Conservation (phyloP, 2,113 vertebrate species). For the Tenebrosternarchus preto region DNA sequence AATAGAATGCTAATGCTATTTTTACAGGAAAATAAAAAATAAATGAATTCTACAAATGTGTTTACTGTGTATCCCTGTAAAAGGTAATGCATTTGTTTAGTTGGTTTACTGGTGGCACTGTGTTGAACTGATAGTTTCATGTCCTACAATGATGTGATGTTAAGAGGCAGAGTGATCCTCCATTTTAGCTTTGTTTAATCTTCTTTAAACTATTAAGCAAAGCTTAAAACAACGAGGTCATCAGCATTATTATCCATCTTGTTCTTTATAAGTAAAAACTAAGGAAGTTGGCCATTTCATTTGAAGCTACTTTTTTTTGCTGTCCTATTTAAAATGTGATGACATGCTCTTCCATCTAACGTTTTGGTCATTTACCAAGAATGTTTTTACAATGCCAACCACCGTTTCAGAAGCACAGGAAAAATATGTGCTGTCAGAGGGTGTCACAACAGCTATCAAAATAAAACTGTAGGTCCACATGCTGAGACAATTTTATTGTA, state of each 20-base stretch:
- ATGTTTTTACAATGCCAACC: no score
- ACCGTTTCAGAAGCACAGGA: no score
- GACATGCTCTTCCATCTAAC: not conserved
- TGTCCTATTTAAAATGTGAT: not conserved
- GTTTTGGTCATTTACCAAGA: no score
- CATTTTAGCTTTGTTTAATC: no score
- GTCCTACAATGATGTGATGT: no score
- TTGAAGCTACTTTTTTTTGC: not conserved
- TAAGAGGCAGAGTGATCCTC: no score
- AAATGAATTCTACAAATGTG: not conserved
- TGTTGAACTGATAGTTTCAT: not conserved
- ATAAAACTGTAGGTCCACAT: no score
- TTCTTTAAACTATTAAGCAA: constrained; percentile 2
- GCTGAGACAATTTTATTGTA: no score
- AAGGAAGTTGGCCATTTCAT: not conserved
- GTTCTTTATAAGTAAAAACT: not conserved
- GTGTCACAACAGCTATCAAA: no score
- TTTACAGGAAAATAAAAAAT: not conserved
- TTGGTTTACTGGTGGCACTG: not conserved
- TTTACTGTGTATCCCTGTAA: not conserved
- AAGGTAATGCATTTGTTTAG: not conserved
- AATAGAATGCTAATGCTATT: not conserved
- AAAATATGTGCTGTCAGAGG: no score
- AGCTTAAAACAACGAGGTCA: not conserved
- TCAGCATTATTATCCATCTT: not conserved